phyloP scores from a whole-genome alignment of 2,888 invertebrate genomes.

The Dinocampus coccinellae region DNA sequence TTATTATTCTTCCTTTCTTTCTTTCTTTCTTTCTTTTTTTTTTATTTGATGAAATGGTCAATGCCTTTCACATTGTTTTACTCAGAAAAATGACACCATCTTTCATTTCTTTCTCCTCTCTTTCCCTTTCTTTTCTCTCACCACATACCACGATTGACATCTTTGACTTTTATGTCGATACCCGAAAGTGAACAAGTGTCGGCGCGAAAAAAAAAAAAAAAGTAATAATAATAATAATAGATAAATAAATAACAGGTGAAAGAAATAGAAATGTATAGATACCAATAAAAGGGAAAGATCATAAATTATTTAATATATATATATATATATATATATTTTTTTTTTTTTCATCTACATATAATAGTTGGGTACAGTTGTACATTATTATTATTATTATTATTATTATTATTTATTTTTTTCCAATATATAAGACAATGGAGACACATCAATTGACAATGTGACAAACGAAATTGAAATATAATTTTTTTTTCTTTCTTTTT shows the following conservation, averaged over 20 bases:
- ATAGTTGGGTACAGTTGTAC: too few species aligned
- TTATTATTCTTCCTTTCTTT: too few species aligned
- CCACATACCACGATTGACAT: constrained; percentile 26
- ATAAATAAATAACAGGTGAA: not conserved
- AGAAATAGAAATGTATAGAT: not conserved
- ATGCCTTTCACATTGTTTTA: constrained; percentile 7
- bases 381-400: too few species aligned
- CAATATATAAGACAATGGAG: constrained; percentile 19
- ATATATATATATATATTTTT: not conserved
- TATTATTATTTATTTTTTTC: too few species aligned
- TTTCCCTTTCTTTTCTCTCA: not conserved
- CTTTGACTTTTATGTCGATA: constrained; percentile 30
- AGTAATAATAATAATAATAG: not conserved
- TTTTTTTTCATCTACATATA: too few species aligned
- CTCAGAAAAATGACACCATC: not conserved
- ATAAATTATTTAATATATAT: constrained; percentile 13
- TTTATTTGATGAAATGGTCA: not conserved
- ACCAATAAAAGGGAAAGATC: constrained; percentile 2
- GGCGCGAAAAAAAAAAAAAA: constrained; percentile 27
- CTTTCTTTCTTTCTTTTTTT: too few species aligned
- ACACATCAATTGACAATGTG: constrained; percentile 15
- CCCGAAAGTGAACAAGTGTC: not conserved
- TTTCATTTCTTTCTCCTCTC: not conserved
- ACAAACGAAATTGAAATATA: not conserved
- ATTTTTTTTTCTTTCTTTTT: constrained; percentile 1